Base-by-base conservation (phyloP, 2,888 invertebrate species). In the Papilio demoleus region DNA sequence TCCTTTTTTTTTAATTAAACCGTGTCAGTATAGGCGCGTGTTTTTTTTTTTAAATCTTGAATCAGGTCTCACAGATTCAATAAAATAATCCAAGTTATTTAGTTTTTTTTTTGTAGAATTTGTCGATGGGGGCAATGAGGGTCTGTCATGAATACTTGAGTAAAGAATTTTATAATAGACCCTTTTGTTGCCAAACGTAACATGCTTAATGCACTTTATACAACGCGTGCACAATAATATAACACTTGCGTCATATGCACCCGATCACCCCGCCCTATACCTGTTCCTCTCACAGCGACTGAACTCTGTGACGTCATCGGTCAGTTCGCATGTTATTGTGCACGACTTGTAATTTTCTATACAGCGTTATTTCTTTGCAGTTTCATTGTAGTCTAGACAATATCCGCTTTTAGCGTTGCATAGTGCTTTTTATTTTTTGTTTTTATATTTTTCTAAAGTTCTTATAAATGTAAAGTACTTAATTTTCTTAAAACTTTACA, bases 341-440 rank as follows among this genome's bases (percentile, higher is more conserved):
- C 9, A 31, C 53, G 53, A 9, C 31, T 56, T 31, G 38, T 38
- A 24, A 12, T 34, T 5, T 9, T 34, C n/a, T 53, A 53, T 4
- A 88, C 87, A 90, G 86, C 85, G 85, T 88, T 85, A 82, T 85
- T 84, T 84, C 80, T 82, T 76, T 79, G 71, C 81, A 81, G 82
- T 83, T 80, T 85, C 84, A 83, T 84, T 85, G 75, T 84, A 83
- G 77, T 63, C 77, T 81, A 77, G 77, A 72, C 81, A 80, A 80
- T 11, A 68, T 82, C 84, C 76, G 86, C 88, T 90, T 89, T 79
- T 90, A 89, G 88, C 82, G 77, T 82, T 82, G 88, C 81, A 75
- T 89, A 90, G 87, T 80, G 88, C 88, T 88, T 73, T 71, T 72
- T 70, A 73, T 70, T 70, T 53, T 70, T 63, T 72, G 70, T 73